Evolutionary conservation across 2,113 vertebrate species (phyloP), one percentile per base, ranked within the genome.

Genomic region (Pterocles orientalis): DNA sequence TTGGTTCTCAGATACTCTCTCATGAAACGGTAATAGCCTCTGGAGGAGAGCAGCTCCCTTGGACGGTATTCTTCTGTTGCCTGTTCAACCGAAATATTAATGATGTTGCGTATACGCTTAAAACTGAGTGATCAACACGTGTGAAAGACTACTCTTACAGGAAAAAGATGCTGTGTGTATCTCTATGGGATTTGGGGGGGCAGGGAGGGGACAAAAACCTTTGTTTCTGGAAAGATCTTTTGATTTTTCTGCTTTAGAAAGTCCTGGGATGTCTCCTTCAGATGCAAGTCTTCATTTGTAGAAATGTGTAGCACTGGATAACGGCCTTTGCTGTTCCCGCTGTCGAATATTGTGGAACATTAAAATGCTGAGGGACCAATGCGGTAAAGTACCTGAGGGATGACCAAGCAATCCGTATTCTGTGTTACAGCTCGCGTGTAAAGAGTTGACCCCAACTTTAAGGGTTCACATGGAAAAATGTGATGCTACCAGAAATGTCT

Each of bases 71-170:
- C 72, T 86, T n/a, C 33, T 82, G 25, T 51, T 70, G 65, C 66
- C n/a, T 70, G 17, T 70, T 53, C 48, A 23, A 45, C 78, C 83
- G 3, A 70, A 90, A 80, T 86, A 72, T 77, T 81, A 64, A 90
- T 65, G 76, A 48, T 48, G 31, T 45, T 75, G 54, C 29, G 4
- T 51, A 17, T 36, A 26, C 36, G 50, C 76, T 62, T 78, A 41
- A 85, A 85, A 93, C 29, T 34, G 64, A 69, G 56, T 7, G 25
- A 79, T 50, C 93, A 94, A 83, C 88, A 68, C 3, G 57, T 90
- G 68, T 86, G 60, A 16, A 16, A 50, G 39, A 29, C 17, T 26
- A 1, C 16, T 78, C 57, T 81, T 71, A 2, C 0, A 76, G 53
- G 39, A 76, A 31, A 81, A n/a, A 60, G 6, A 18, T 8, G 31